Conservation (phyloP, 2,888 invertebrate genomes). For the Cataglyphis rosenhaueri region DNA sequence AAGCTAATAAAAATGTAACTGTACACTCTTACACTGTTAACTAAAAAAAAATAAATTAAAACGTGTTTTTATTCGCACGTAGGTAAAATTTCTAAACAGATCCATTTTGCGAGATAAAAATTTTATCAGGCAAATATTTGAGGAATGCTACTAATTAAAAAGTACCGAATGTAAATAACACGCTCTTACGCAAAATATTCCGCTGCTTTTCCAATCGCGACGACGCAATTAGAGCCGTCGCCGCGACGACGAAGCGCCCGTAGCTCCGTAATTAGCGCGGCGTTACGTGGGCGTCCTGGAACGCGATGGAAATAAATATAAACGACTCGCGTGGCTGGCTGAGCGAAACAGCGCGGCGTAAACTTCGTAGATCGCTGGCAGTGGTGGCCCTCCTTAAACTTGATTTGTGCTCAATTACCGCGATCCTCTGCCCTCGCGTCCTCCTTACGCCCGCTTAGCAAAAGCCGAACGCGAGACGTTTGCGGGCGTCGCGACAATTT, state of each 20-base stretch:
- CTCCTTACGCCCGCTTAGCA: conserved; percentile 52
- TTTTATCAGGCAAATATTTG: conserved; percentile 23
- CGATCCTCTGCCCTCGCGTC: conserved; percentile 62
- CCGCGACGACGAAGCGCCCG: conserved; percentile 43
- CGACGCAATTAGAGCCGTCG: conserved; percentile 73
- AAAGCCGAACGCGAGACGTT: conserved; percentile 66
- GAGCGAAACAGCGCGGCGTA: conserved; percentile 70
- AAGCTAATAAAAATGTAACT: neutral
- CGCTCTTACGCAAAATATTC: conserved; percentile 64
- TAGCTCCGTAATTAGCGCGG: conserved; percentile 63
- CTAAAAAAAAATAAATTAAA: neutral
- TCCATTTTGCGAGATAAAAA: neutral
- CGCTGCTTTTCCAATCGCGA: conserved; percentile 46
- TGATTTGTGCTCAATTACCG: conserved; percentile 86
- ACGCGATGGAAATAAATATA: conserved; percentile 66
- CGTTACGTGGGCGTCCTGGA: conserved; percentile 66
- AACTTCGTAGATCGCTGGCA: conserved; percentile 54
- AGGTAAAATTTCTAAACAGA: neutral
- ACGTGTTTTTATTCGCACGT: neutral
- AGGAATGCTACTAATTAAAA: conserved; percentile 51
- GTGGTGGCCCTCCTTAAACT: conserved; percentile 83
- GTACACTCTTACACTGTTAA: neutral
- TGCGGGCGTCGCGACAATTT: conserved; percentile 80
- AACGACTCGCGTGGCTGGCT: conserved; percentile 55
- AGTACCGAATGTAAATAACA: conserved; percentile 64